A percentile compares a stretch with the other conserved stretches of the same genome.
Evolutionary conservation across 2,113 vertebrate genomes (phyloP).

Genomic region (Manacus vitellinus): DNA sequence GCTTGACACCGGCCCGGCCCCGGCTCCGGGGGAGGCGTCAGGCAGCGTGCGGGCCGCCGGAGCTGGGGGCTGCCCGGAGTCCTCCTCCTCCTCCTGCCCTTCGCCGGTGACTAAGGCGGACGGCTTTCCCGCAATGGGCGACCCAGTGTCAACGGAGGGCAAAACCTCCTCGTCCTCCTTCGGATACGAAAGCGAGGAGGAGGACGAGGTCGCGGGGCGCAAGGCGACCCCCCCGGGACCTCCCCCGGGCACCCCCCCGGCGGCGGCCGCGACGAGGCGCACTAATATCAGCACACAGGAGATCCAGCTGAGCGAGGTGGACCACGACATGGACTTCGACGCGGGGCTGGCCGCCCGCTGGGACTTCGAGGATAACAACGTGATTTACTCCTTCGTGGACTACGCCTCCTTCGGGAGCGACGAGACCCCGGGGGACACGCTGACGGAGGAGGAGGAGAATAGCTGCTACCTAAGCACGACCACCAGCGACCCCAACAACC

Average conservation of each 20-base stretch:
- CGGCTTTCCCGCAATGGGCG: not conserved
- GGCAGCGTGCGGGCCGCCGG: not conserved
- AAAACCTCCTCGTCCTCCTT: conserved; percentile 68
- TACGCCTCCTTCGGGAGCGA: conserved; percentile 86
- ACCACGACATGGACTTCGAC: conserved; percentile 85
- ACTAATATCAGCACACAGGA: conserved; percentile 95
- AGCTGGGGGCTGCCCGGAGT: not conserved
- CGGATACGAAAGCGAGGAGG: conserved; percentile 70
- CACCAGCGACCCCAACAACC: conserved; percentile 72
- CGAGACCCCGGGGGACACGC: conserved; percentile 73
- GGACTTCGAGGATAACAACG: conserved; percentile 87
- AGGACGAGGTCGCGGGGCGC: conserved; percentile 10
- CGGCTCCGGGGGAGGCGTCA: not conserved
- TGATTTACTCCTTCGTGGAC: conserved; percentile 88
- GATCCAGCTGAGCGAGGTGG: conserved; percentile 91
- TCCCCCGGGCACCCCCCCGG: not conserved
- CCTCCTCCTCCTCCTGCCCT: conserved; percentile 56
- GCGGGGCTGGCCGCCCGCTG: conserved; percentile 82
- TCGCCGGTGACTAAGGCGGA: conserved; percentile 22
- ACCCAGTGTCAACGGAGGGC: conserved; percentile 16
- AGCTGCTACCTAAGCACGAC: conserved; percentile 79
- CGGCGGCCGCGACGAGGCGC: conserved; percentile 78
- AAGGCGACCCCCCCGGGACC: not conserved
- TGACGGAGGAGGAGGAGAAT: conserved; percentile 70
- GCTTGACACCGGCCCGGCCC: not conserved